Evolutionary conservation across 2,797 vertebrate species (phyloP), one percentile per base, ranked within the genome.

Genomic region (Coracias cyanogaster): DNA sequence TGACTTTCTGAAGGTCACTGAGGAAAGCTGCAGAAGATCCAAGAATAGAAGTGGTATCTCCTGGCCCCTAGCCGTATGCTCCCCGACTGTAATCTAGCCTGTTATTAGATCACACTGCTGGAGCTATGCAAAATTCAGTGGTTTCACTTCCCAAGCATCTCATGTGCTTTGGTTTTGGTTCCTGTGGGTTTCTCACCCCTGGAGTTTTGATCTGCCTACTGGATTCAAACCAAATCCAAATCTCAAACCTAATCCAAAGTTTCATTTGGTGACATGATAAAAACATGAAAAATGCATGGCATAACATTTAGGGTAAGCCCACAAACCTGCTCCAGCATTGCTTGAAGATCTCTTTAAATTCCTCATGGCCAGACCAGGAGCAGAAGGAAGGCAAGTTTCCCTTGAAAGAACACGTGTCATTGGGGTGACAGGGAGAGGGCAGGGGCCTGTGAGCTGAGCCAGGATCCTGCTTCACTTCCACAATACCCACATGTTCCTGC

Each of bases 91-190:
- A 91, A 92, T 49, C 77, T 73, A 88, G 62, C 31, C 73, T 80
- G 70, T 79, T 88, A 90, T 69, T 69, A 72, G 69, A 84, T 88
- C 73, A 69, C 43, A 28, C 51, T 60, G 54, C 35, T 88, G 51
- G 58, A 94, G 62, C 80, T 91, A 66, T 70, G 87, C 80, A 96
- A 88, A 95, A 93, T 94, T 90, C 62, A 91, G 85, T 90, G 80
- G 62, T 93, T 95, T 95, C 73, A 60, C 35, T 94, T 92, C 84
- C 82, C 72, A 88, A 81, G 49, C 60, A 69, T 64, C 67, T 91
- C 84, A 66, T 86, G 46, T 57, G 58, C 62, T 88, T 80, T 86
- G 58, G 1, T 86, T 88, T 95, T 90, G 58, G 62, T 65, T 94
- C 85, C 65, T 83, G 45, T 64, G 77, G 60, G 51, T 83, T 94